These are phyloP conservation scores for Lasioglossum albipes DNA, from an alignment of 1,140 invertebrate species.

Conservation along the genomic window DNA sequence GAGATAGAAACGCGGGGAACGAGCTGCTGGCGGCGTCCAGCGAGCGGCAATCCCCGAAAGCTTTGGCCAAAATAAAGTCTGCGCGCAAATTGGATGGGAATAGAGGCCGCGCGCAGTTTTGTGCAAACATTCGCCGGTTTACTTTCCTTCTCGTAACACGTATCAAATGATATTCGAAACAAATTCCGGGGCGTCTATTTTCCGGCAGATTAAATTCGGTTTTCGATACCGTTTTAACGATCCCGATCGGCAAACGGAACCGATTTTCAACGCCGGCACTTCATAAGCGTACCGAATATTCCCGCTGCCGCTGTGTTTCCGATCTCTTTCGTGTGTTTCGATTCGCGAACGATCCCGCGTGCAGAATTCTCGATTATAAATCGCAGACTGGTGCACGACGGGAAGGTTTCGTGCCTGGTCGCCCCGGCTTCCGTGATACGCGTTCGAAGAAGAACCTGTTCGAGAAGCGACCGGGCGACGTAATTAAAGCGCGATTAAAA, in stretches of 20 bases:
- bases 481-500: constrained; percentile 3
- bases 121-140: constrained; percentile 35
- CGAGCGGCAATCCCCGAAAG: constrained; percentile 32
- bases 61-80: constrained; percentile 47
- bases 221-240: constrained; percentile 41
- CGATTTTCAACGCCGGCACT: constrained; percentile 3
- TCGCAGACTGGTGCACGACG: background rate
- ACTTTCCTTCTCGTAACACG: constrained; percentile 26
- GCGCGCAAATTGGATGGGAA: constrained; percentile 39
- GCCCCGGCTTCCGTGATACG: constrained; percentile 9
- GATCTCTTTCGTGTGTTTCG: no score
- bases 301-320: no score
- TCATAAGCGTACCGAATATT: background rate
- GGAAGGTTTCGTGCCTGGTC: background rate
- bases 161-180: constrained; percentile 43
- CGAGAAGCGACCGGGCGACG: background rate
- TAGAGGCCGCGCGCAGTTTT: constrained; percentile 33
- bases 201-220: constrained; percentile 43
- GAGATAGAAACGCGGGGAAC: constrained; percentile 1
- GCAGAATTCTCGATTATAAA: constrained; percentile 26
- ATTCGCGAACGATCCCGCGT: no score
- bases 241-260: constrained; percentile 19
- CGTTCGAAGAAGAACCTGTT: background rate
- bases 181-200: constrained; percentile 41
- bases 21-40: constrained; percentile 10